Percentiles rank a stretch among this genome's conserved stretches.
phyloP scores from a whole-genome alignment of 2,797 vertebrate genomes.

The Cossypha dichroa region DNA sequence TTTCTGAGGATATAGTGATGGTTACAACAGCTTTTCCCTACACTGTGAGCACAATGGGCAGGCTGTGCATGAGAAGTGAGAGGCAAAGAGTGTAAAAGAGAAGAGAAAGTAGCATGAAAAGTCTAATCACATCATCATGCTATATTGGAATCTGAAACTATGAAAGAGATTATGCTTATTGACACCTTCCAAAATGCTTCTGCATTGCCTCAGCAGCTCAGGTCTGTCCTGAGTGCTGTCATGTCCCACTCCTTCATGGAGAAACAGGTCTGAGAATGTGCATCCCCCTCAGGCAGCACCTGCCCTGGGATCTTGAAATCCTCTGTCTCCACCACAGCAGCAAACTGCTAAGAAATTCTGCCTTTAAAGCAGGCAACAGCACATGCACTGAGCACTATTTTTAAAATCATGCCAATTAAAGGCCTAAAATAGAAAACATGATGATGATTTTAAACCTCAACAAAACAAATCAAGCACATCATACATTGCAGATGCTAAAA shows the following conservation, averaged over 20 bases:
- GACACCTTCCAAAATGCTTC: background rate
- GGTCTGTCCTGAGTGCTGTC: background rate
- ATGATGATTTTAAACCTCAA: conserved; percentile 2
- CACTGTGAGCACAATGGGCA: fast-evolving
- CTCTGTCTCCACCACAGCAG: background rate
- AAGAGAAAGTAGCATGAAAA: background rate
- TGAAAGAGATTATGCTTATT: background rate
- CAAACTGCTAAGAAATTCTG: background rate
- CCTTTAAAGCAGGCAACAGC: background rate
- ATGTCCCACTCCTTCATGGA: background rate
- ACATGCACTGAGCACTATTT: background rate
- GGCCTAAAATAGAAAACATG: background rate
- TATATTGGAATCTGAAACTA: background rate
- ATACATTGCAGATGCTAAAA: background rate
- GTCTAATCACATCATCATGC: background rate
- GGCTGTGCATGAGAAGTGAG: background rate
- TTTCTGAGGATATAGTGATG: background rate
- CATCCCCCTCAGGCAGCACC: background rate
- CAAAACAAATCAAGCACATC: background rate
- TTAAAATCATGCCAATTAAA: background rate
- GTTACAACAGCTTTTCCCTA: background rate
- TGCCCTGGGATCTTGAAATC: background rate
- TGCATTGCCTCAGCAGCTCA: background rate
- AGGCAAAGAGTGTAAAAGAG: background rate
- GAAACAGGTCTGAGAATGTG: background rate